These are phyloP conservation scores for Xestoiulus laeticollis DNA, from an alignment of 2,888 invertebrate genomes.

Conservation along the genomic window DNA sequence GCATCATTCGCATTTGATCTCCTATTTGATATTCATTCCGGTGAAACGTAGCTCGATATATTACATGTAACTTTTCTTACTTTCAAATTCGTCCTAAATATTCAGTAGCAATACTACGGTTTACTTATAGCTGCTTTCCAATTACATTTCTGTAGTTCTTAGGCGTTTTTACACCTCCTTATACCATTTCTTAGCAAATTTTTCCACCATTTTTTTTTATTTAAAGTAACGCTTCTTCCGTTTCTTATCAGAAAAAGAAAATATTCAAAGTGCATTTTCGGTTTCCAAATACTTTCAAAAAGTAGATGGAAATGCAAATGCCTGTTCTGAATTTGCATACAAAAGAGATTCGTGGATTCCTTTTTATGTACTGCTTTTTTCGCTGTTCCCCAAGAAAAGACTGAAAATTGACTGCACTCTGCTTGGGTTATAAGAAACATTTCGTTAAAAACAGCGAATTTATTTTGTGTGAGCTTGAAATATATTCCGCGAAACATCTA, in stretches of 20 bases:
- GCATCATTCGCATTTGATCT: slow-evolving; percentile 27
- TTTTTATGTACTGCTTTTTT: neutral
- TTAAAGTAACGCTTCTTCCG: slow-evolving; percentile 21
- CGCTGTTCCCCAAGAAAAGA: neutral
- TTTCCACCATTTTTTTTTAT: neutral
- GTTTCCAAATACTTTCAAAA: slow-evolving; percentile 8
- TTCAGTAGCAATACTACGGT: neutral
- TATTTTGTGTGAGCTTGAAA: neutral
- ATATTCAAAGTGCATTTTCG: slow-evolving; percentile 41
- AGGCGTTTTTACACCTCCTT: neutral
- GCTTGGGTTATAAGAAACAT: slow-evolving; percentile 6
- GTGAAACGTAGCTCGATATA: neutral
- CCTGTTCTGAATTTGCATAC: neutral
- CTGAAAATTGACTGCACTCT: neutral
- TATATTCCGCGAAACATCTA: neutral
- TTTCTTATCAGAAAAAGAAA: slow-evolving; percentile 6
- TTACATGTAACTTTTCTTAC: neutral
- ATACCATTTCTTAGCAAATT: neutral
- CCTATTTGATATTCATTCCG: slow-evolving; percentile 12
- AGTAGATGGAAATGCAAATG: slow-evolving; percentile 38
- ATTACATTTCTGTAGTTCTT: neutral
- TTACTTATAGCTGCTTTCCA: neutral
- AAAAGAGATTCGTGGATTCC: slow-evolving; percentile 11
- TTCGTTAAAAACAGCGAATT: neutral
- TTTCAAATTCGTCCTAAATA: neutral